phyloP scores from a whole-genome alignment of 1,140 invertebrate genomes.

The Hyles vespertilio region DNA sequence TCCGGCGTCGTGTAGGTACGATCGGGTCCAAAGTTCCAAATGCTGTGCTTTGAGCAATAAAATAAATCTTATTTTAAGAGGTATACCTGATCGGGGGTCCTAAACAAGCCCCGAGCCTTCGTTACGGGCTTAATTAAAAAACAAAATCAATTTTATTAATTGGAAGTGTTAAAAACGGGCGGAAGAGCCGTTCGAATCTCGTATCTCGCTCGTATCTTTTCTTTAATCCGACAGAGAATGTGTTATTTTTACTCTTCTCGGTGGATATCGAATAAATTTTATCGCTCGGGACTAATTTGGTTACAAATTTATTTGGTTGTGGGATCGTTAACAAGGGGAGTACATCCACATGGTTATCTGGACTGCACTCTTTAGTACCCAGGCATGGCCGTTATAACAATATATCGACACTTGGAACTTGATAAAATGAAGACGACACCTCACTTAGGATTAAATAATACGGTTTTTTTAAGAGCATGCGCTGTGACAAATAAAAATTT shows the following conservation, averaged over 20 bases:
- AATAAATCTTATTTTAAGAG: conserved; percentile 72
- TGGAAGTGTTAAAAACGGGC: conserved; percentile 75
- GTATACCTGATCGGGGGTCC: conserved; percentile 55
- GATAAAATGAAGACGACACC: conserved; percentile 73
- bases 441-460: conserved; percentile 72
- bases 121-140: conserved; percentile 72
- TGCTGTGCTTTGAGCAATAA: conserved; percentile 67
- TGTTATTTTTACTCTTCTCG: conserved; percentile 73
- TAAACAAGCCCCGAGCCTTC: conserved; percentile 61
- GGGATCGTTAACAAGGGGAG: conserved; percentile 69
- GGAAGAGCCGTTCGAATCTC: conserved; percentile 58
- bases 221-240: conserved; percentile 73
- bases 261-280: conserved; percentile 74
- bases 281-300: conserved; percentile 73
- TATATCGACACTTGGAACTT: conserved; percentile 67
- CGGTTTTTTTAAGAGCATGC: conserved; percentile 44
- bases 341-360: conserved; percentile 67
- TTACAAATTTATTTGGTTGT: conserved; percentile 75
- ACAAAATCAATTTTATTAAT: conserved; percentile 75
- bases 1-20: conserved; percentile 41
- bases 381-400: conserved; percentile 64
- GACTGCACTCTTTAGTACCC: conserved; percentile 64
- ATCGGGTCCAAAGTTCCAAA: conserved; percentile 45
- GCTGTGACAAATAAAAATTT: conserved; percentile 52
- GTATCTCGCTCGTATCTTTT: conserved; percentile 71